A percentile compares a stretch with the other conserved stretches of the same genome.
phyloP scores from a whole-genome alignment of 35 echinoderm and acorn worm species.

The Apostichopus californicus region DNA sequence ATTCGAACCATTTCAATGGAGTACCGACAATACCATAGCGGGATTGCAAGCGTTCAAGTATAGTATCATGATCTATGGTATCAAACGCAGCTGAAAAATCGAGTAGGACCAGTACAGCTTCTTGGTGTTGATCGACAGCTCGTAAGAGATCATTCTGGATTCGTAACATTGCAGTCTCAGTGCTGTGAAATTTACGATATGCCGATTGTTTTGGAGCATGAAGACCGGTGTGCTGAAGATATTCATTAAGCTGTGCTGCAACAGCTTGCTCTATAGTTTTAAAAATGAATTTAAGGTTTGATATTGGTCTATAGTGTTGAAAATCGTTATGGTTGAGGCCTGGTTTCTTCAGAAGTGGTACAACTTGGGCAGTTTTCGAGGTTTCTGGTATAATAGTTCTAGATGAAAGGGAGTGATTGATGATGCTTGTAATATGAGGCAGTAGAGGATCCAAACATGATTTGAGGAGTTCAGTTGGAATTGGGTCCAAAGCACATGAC shows the following conservation, averaged over 20 bases:
- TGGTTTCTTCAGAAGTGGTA: slow-evolving; percentile 62
- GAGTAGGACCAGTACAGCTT: not conserved
- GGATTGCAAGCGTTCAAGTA: not conserved
- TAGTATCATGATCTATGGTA: not conserved
- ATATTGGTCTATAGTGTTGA: slow-evolving; percentile 61
- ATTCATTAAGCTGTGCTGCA: slow-evolving; percentile 46
- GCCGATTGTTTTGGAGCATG: not conserved
- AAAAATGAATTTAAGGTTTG: slow-evolving; percentile 54
- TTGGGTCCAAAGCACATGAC: slow-evolving; percentile 25
- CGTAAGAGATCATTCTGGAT: not conserved
- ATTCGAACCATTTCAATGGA: too few species aligned
- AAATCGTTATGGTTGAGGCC: slow-evolving; percentile 24
- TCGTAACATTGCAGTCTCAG: not conserved
- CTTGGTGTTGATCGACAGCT: not conserved
- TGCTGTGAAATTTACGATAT: not conserved
- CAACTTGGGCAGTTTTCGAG: slow-evolving; percentile 43
- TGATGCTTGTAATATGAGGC: not conserved
- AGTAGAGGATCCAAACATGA: slow-evolving; percentile 16
- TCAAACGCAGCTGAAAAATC: slow-evolving; percentile 1
- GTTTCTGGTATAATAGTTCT: slow-evolving; percentile 26
- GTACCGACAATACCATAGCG: not conserved
- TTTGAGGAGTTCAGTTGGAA: slow-evolving; percentile 2
- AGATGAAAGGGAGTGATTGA: slow-evolving; percentile 43
- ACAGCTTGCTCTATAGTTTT: slow-evolving; percentile 52
- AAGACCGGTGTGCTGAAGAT: slow-evolving; percentile 42